Percentiles rank a stretch among this genome's conserved stretches.
Evolutionary conservation across 2,888 invertebrate genomes (phyloP).

Genomic region (Hymenopus coronatus): DNA sequence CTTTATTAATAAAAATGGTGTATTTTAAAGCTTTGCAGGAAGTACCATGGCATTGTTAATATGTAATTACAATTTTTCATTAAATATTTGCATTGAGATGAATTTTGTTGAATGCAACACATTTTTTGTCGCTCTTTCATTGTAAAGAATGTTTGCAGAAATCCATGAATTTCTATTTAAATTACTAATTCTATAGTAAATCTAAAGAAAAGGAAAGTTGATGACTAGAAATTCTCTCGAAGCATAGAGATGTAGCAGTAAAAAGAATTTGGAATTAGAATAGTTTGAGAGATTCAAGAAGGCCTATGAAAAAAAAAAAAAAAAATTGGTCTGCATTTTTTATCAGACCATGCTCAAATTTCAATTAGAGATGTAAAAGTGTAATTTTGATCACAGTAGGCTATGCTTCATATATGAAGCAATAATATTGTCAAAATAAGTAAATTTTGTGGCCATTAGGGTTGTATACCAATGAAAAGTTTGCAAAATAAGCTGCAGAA

Average conservation of each 20-base stretch:
- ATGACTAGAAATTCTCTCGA: neutral
- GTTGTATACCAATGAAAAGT: neutral
- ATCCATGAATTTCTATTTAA: neutral
- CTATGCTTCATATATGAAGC: neutral
- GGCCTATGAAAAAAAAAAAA: neutral
- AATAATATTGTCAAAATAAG: neutral
- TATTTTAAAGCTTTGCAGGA: neutral
- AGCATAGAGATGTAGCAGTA: neutral
- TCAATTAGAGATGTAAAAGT: neutral
- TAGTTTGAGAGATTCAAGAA: slow-evolving; percentile 6
- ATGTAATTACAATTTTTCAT: neutral
- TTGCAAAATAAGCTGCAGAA: neutral
- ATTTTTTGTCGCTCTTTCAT: neutral
- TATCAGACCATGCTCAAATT: slow-evolving; percentile 7
- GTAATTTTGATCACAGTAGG: neutral
- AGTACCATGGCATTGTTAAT: neutral
- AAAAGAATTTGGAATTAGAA: neutral
- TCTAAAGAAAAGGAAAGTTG: neutral
- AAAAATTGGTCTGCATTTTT: slow-evolving; percentile 7
- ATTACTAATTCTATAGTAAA: neutral
- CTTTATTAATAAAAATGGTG: neutral
- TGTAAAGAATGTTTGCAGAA: neutral
- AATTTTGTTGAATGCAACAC: neutral
- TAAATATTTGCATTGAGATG: neutral
- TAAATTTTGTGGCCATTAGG: neutral